Evolutionary conservation across 2,797 vertebrate species (phyloP), one percentile per base, ranked within the genome.

Genomic region (Poeciliopsis infans): DNA sequence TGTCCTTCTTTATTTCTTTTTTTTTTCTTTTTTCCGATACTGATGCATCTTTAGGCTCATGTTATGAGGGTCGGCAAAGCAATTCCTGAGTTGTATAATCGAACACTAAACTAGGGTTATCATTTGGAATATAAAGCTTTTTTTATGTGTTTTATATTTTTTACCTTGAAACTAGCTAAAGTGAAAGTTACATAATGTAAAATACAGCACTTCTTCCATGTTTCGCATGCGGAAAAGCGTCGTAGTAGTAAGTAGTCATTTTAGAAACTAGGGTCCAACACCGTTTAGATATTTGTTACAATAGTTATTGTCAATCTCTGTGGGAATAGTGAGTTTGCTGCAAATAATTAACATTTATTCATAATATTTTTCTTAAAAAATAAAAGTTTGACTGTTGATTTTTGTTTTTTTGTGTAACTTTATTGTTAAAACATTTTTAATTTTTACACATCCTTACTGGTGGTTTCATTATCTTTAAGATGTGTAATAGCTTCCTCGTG

Each of bases 401-500:
- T 68, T 66, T 10, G 1, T 1, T 66, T 66, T 36, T 36, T 66
- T 6, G 15, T 36, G 31, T 20, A 12, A 64, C 15, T 18, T 64
- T 39, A 1, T 66, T 39, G 33, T 39, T 23, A 66, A 66, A 12
- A 66, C 16, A 13, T 16, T 64, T 57, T 28, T 5, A 6, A 61
- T 33, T 39, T 66, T 66, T 20, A 23, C 3, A 66, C 18, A 23
- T 66, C 31, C 23, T 66, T 11, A 41, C 7, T 16, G 33, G 15
- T 13, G 5, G 31, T 16, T 57, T 13, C n/a, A 39, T 1, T 79
- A 78, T 68, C 36, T 76, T 31, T 61, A 23, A 41, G 11, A 43
- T 36, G 28, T 39, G 61, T 77, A 86, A 83, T 84, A 75, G 72
- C 73, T 79, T 39, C 68, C 68, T 43, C 84, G 31, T 31, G 31